These are phyloP conservation scores for Brachypodius melanocephalos DNA, from an alignment of 2,113 vertebrate species.

Conservation along the genomic window DNA sequence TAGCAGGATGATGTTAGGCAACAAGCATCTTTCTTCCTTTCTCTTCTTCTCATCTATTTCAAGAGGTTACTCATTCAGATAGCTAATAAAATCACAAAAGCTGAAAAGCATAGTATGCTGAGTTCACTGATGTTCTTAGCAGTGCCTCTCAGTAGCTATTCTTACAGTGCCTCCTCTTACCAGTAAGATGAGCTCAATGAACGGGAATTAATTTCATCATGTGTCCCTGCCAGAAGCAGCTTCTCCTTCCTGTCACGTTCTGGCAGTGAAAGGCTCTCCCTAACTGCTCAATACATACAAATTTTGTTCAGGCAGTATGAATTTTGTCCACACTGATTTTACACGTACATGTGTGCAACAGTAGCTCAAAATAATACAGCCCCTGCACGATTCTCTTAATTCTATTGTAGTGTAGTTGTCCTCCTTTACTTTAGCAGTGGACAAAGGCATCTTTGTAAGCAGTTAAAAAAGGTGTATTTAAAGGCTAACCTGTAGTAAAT, in stretches of 20 bases:
- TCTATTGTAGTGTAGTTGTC: not conserved
- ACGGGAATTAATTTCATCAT: slow-evolving; percentile 19
- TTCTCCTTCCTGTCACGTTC: slow-evolving; percentile 28
- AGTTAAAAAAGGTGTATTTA: not conserved
- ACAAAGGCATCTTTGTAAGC: not conserved
- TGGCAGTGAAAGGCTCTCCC: not conserved
- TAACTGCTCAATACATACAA: not conserved
- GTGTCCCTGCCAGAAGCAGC: not conserved
- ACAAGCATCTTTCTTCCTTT: not conserved
- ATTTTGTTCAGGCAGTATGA: not conserved
- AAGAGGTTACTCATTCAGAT: not conserved
- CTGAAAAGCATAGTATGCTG: not conserved
- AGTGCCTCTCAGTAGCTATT: not conserved
- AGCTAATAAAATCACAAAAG: slow-evolving; percentile 27
- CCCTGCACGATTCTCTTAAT: not conserved
- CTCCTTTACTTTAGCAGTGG: not conserved
- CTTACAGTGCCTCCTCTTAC: not conserved
- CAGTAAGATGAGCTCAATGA: not conserved
- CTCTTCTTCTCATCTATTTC: slow-evolving; percentile 4
- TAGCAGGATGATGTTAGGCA: not conserved
- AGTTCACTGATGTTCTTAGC: not conserved
- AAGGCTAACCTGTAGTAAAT: not conserved
- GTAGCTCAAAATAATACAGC: not conserved
- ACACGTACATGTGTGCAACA: not conserved
- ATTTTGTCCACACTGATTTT: not conserved